phyloP scores from a whole-genome alignment of 2,888 invertebrate species.

The Callimorpha dominula region DNA sequence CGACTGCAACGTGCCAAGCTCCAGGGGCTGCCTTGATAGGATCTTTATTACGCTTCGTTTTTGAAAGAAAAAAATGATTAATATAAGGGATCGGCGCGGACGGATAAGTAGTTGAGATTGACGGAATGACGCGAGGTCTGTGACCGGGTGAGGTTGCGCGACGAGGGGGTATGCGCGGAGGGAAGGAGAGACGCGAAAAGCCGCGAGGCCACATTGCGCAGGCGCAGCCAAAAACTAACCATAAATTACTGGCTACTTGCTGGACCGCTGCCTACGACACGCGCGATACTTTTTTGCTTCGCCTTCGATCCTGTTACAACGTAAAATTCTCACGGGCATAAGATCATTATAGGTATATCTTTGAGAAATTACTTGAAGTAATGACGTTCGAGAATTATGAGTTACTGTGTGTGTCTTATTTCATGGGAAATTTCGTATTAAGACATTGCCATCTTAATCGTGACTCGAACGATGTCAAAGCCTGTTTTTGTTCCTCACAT shows the following conservation, averaged over 20 bases:
- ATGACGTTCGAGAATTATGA: constrained; percentile 75
- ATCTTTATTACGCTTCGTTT: constrained; percentile 78
- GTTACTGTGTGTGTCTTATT: constrained; percentile 66
- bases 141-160: constrained; percentile 72
- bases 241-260: constrained; percentile 86
- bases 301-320: constrained; percentile 80
- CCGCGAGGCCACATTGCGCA: constrained; percentile 83
- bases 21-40: constrained; percentile 72
- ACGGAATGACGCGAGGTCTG: constrained; percentile 83
- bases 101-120: constrained; percentile 86
- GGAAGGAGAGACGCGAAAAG: constrained; percentile 72
- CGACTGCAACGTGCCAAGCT: constrained; percentile 57
- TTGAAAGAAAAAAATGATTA: constrained; percentile 80
- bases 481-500: constrained; percentile 40
- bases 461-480: constrained; percentile 50
- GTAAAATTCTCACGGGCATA: constrained; percentile 83
- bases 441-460: constrained; percentile 62
- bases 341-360: constrained; percentile 76
- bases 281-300: constrained; percentile 77
- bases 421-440: constrained; percentile 63
- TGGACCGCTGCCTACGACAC: constrained; percentile 79
- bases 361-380: constrained; percentile 76
- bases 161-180: constrained; percentile 47
- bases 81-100: constrained; percentile 80
- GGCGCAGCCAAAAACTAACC: constrained; percentile 86